These are phyloP conservation scores for Micromys minutus DNA, from an alignment of 2,113 vertebrate species.

Conservation along the genomic window DNA sequence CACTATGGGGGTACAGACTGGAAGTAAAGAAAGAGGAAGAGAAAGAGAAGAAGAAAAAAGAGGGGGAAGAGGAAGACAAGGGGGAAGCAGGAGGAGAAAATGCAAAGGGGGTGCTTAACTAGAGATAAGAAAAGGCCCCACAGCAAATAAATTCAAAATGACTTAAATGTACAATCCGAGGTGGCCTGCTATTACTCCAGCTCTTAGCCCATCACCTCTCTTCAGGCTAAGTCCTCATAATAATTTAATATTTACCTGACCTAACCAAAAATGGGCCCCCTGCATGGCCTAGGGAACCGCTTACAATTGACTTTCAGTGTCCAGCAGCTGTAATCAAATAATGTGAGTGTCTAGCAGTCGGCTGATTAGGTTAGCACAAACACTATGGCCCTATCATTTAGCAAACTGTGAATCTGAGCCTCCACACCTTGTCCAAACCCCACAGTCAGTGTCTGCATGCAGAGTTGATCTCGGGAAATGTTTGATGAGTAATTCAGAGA, in stretches of 20 bases:
- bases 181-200: not conserved
- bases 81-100: not conserved
- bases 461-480: not conserved
- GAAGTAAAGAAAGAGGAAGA: not conserved
- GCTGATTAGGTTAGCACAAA: slow-evolving; percentile 39
- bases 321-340: slow-evolving; percentile 34
- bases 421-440: not conserved
- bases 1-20: no score
- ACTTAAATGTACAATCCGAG: not conserved
- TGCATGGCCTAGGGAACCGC: not conserved
- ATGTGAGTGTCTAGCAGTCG: not conserved
- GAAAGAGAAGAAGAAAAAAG: not conserved
- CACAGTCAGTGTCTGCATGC: not conserved
- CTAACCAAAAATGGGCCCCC: not conserved
- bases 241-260: slow-evolving; percentile 51
- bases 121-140: slow-evolving; percentile 15
- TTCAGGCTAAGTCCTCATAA: not conserved
- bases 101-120: slow-evolving; percentile 5
- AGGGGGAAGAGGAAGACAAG: no score
- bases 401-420: slow-evolving; percentile 7
- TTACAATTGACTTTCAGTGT: slow-evolving; percentile 46
- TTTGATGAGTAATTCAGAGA: not conserved
- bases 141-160: not conserved
- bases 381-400: not conserved
- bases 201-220: not conserved